Base-by-base conservation (phyloP, 1,140 invertebrate species). In the Drosophila subpulchrella region DNA sequence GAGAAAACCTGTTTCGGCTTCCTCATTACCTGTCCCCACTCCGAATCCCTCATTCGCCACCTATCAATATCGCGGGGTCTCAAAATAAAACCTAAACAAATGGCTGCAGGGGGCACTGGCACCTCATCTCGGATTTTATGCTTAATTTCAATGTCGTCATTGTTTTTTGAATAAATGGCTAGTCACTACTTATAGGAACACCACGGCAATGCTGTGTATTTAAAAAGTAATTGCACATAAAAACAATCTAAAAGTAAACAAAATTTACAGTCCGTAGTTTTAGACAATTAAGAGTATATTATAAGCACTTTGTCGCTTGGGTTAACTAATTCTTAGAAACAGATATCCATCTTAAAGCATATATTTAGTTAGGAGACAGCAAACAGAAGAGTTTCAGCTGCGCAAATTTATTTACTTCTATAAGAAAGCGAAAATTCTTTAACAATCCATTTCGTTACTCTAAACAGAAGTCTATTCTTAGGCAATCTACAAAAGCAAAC, bases 61-160 rank as follows among this genome's bases (percentile, higher is more conserved):
- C 32, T 34, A 76, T 53, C 65, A 30, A 75, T 58, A 38, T 30
- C 47, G 65, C 41, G 4, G 54, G 44, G 70, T 74, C 70, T 38
- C 72, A 32, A 67, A 75, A 75, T 75, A 75, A 66, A 39, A 48
- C 36, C 67, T 32, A 57, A 75, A 56, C 58, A 51, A 75, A 75
- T 46, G 62, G 57, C 55, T 39, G 46, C 53, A 51, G 59, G 72
- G 51, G 60, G 54, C 41, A 51, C 39, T 75, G 54, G 61, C 73
- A 75, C 44, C 56, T 57, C 46, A 51, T 42, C 36, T 63, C 10
- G 11, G 32, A 46, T 36, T 67, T 67, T 34, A 44, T 68, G 51
- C 67, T 50, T 34, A 60, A 60, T 32, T 44, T 61, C 36, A 73
- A 53, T 73, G 56, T 54, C 70, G 70, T 73, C 70, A 73, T 73